A percentile compares a stretch with the other conserved stretches of the same genome.
phyloP scores from a whole-genome alignment of 2,797 vertebrate genomes.

The Phalanger gymnotis region DNA sequence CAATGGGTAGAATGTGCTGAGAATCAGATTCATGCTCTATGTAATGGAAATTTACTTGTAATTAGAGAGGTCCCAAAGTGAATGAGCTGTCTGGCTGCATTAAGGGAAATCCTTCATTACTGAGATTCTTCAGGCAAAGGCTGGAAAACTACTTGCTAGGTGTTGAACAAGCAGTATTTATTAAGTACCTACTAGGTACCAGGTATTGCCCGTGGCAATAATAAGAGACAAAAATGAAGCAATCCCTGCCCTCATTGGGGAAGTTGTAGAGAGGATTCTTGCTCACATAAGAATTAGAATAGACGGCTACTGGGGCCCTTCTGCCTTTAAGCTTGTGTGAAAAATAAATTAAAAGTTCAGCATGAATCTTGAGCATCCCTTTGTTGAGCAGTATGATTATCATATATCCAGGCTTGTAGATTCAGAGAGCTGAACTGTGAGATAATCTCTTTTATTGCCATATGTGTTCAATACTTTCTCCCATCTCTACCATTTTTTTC shows the following conservation, averaged over 20 bases:
- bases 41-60: neutral
- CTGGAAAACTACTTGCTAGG: neutral
- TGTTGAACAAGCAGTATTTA: neutral
- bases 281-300: neutral
- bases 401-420: neutral
- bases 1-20: neutral
- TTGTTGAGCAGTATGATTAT: constrained; percentile 21
- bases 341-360: constrained; percentile 48
- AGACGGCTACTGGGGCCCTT: neutral
- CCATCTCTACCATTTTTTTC: neutral
- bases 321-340: neutral
- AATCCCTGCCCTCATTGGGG: neutral
- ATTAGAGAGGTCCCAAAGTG: neutral
- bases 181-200: neutral
- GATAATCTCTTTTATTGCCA: neutral
- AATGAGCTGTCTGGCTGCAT: neutral
- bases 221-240: neutral
- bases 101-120: neutral
- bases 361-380: constrained; percentile 39
- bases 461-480: neutral
- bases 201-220: neutral
- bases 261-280: neutral
- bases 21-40: neutral
- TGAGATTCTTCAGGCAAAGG: neutral
- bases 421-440: constrained; percentile 21